A percentile compares a stretch with the other conserved stretches of the same genome.
phyloP scores from a whole-genome alignment of 2,113 vertebrate species.

The Ailuropoda melanoleuca region DNA sequence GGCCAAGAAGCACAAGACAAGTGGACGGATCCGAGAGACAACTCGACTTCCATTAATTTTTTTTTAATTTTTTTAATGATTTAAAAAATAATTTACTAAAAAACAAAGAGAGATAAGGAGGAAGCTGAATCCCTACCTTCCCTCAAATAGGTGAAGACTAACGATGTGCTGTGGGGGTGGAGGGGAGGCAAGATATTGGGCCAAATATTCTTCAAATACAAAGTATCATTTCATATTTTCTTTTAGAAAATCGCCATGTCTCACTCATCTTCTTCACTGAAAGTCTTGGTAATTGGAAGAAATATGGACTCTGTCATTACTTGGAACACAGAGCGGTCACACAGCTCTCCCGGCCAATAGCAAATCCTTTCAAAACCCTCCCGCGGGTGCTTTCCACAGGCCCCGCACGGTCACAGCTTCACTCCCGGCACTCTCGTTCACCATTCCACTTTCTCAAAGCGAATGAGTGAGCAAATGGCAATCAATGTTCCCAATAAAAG shows the following conservation, averaged over 20 bases:
- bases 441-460: conserved; percentile 29
- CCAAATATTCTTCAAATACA: conserved; percentile 12
- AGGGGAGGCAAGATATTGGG: neutral
- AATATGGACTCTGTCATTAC: neutral
- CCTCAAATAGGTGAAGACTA: neutral
- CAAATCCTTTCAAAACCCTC: neutral
- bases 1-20: neutral
- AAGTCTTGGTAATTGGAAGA: conserved; percentile 36
- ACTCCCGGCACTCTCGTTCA: conserved; percentile 52
- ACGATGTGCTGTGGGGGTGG: fast-evolving
- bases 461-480: conserved; percentile 73
- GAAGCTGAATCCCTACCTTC: neutral
- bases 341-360: neutral
- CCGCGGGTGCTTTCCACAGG: neutral
- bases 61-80: neutral
- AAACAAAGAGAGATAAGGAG: neutral
- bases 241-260: conserved; percentile 16
- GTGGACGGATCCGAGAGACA: neutral
- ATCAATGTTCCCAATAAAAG: conserved; percentile 77
- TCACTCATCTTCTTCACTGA: neutral
- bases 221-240: neutral
- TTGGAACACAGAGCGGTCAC: neutral
- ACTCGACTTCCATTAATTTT: neutral
- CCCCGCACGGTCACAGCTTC: conserved; percentile 18
- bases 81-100: neutral